These are phyloP conservation scores for Hirtodrosophila confusa DNA, from an alignment of 2,888 invertebrate genomes.

Conservation along the genomic window DNA sequence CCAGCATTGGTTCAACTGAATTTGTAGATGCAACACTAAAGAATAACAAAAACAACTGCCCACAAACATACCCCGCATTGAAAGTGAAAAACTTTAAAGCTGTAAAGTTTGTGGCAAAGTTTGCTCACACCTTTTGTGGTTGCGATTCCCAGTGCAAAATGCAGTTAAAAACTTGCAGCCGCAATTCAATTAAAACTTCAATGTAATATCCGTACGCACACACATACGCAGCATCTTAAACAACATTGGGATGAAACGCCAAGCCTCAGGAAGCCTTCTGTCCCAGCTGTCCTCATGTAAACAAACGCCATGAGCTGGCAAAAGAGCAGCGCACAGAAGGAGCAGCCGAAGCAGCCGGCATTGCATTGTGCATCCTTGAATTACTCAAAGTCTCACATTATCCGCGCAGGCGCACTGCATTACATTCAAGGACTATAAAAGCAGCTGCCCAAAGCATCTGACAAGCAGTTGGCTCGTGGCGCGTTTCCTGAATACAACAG, in stretches of 20 bases:
- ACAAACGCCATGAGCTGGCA: conserved; percentile 56
- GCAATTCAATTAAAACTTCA: conserved; percentile 78
- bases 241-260: conserved; percentile 37
- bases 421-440: conserved; percentile 52
- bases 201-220: conserved; percentile 43
- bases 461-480: conserved; percentile 60
- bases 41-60: conserved; percentile 3
- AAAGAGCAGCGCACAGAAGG: conserved; percentile 47
- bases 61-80: conserved; percentile 40
- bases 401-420: conserved; percentile 62
- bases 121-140: conserved; percentile 63
- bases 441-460: conserved; percentile 31
- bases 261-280: conserved; percentile 18
- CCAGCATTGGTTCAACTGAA: conserved; percentile 42
- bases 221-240: conserved; percentile 12
- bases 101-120: conserved; percentile 57
- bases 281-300: conserved; percentile 71
- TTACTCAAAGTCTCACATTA: conserved; percentile 32
- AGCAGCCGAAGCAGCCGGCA: conserved; percentile 43
- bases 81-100: conserved; percentile 64
- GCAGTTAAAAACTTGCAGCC: conserved; percentile 77
- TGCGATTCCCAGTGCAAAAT: conserved; percentile 39
- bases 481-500: conserved; percentile 24
- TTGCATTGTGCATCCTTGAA: conserved; percentile 19
- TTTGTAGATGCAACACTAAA: conserved; percentile 9